Percentiles rank a stretch among this genome's conserved stretches.
Conservation (phyloP, 2,797 vertebrate genomes). For the Passerculus sandwichensis region DNA sequence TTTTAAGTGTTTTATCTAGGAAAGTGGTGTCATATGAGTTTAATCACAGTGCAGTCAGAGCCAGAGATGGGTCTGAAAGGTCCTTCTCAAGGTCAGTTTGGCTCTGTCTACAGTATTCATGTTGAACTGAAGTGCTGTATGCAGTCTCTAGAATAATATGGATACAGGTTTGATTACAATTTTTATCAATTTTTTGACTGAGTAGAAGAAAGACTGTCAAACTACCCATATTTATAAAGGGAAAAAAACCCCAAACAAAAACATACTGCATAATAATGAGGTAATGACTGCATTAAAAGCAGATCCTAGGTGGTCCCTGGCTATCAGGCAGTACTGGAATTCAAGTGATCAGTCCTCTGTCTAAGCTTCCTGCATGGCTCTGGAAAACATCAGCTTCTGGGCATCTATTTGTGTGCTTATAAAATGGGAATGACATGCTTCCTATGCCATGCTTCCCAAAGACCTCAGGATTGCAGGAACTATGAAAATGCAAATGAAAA, state of each 20-base stretch:
- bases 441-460: not conserved
- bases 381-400: not conserved
- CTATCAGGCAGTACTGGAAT: not conserved
- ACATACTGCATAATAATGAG: not conserved
- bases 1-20: not conserved
- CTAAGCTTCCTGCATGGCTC: not conserved
- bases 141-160: not conserved
- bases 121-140: not conserved
- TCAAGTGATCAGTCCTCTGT: not conserved
- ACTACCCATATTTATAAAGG: not conserved
- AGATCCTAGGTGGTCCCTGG: not conserved
- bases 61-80: not conserved
- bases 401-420: not conserved
- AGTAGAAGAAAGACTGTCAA: not conserved
- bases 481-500: slow-evolving; percentile 28
- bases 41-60: not conserved
- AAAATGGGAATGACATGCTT: not conserved
- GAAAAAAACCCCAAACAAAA: not conserved
- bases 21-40: not conserved
- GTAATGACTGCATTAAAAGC: not conserved
- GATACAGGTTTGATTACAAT: not conserved
- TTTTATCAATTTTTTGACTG: not conserved
- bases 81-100: not conserved
- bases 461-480: not conserved
- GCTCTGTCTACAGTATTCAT: not conserved